Evolutionary conservation across 2,888 invertebrate species (phyloP), one percentile per base, ranked within the genome.

Genomic region (Troides oblongomaculatus): DNA sequence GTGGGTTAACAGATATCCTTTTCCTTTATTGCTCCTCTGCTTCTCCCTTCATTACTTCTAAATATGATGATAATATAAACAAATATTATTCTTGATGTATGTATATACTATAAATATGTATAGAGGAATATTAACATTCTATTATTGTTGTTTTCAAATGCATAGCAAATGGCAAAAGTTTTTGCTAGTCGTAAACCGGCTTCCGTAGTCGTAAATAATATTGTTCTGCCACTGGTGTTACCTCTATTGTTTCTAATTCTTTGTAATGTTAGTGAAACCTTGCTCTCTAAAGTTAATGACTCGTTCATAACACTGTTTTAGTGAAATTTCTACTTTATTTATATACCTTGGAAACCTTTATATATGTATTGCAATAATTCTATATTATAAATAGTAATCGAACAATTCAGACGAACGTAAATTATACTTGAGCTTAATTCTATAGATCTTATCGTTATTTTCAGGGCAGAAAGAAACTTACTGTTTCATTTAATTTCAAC

Each of bases 161-260:
- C 71, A 66, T 77, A 17, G 62, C 53, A 61, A 63, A 70, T 73
- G 75, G 60, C 30, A 17, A 62, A 18, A 56, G 63, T 70, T 87
- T 85, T 83, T 79, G 79, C 75, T 67, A 74, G 71, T 78, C 78
- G 82, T 81, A 77, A 80, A 82, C 82, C 77, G 79, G 88, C 87
- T 87, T 81, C 89, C 84, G 86, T 86, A 82, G 84, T 84, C 85
- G 79, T 89, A 90, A 89, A 90, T 83, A 84, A 83, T 85, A 86
- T 84, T 83, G 83, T 83, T 78, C 77, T 76, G 89, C 91, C 90
- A 91, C 92, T 84, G 88, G 91, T 91, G 84, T 92, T 92, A 90
- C 86, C 75, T 80, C 73, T 75, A 82, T 88, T 89, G 87, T 88
- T 80, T 79, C 72, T 75, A 64, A 73, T 59, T 75, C 80, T 79